These are phyloP conservation scores for Isoperla grammatica DNA, from an alignment of 2,888 invertebrate genomes.

Conservation along the genomic window DNA sequence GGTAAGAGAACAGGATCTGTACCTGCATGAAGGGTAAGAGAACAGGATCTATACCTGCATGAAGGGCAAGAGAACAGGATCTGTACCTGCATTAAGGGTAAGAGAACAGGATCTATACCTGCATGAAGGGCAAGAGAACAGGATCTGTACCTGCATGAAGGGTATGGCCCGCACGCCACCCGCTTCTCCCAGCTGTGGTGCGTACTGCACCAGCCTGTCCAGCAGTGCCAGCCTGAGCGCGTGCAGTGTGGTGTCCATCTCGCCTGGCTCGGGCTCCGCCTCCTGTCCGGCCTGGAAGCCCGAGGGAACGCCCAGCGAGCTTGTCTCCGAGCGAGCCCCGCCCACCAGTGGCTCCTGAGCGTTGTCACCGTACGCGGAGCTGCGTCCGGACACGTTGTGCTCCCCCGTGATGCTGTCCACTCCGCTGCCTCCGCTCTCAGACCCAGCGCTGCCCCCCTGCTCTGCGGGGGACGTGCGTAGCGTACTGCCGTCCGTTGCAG, in stretches of 20 bases:
- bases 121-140: no score
- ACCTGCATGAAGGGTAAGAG: no score
- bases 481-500: slow-evolving; percentile 91
- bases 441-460: slow-evolving; percentile 65
- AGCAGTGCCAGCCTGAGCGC: slow-evolving; percentile 63
- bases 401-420: slow-evolving; percentile 89
- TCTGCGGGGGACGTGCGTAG: slow-evolving; percentile 79
- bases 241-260: slow-evolving; percentile 52
- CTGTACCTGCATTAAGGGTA: no score
- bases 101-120: no score
- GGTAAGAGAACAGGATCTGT: no score
- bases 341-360: slow-evolving; percentile 46
- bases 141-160: slow-evolving; percentile 83
- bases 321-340: slow-evolving; percentile 54
- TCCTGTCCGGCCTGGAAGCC: slow-evolving; percentile 36
- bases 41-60: no score
- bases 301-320: slow-evolving; percentile 48
- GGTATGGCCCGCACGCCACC: slow-evolving; percentile 86
- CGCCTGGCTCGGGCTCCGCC: slow-evolving; percentile 42
- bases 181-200: slow-evolving; percentile 67
- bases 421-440: slow-evolving; percentile 87
- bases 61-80: no score
- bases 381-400: slow-evolving; percentile 80
- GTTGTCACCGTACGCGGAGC: slow-evolving; percentile 83
- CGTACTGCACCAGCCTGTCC: slow-evolving; percentile 68